Conservation (phyloP, 2,888 invertebrate genomes). For the Calameuta idolon region DNA sequence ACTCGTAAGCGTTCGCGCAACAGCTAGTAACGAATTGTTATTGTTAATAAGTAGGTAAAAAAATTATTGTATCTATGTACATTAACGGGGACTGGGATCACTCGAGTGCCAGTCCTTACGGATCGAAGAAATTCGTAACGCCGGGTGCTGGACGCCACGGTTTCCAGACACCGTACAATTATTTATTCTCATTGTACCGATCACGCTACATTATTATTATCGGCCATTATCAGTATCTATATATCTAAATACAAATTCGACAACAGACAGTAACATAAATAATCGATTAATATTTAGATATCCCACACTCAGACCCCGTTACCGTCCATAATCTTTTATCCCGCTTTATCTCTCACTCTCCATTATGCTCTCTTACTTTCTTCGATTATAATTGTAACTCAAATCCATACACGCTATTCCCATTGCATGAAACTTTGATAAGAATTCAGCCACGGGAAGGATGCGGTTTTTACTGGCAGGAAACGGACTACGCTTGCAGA, state of each 20-base stretch:
- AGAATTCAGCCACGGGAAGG: neutral
- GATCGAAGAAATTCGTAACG: neutral
- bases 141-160: neutral
- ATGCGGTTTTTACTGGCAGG: neutral
- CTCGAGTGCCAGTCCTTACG: neutral
- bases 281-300: neutral
- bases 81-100: slow-evolving; percentile 36
- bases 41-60: slow-evolving; percentile 51
- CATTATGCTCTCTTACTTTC: neutral
- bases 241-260: slow-evolving; percentile 48
- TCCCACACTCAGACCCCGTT: neutral
- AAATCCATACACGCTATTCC: neutral
- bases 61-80: slow-evolving; percentile 40
- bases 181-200: slow-evolving; percentile 52
- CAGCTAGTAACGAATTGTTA: slow-evolving; percentile 58
- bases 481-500: neutral
- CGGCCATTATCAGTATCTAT: neutral
- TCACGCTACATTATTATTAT: slow-evolving; percentile 14
- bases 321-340: neutral
- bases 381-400: neutral
- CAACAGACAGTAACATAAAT: neutral
- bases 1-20: slow-evolving; percentile 33
- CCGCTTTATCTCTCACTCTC: neutral
- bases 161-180: slow-evolving; percentile 30
- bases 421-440: neutral